These are phyloP conservation scores for Eira barbara DNA, from an alignment of 2,113 vertebrate species.

Conservation along the genomic window DNA sequence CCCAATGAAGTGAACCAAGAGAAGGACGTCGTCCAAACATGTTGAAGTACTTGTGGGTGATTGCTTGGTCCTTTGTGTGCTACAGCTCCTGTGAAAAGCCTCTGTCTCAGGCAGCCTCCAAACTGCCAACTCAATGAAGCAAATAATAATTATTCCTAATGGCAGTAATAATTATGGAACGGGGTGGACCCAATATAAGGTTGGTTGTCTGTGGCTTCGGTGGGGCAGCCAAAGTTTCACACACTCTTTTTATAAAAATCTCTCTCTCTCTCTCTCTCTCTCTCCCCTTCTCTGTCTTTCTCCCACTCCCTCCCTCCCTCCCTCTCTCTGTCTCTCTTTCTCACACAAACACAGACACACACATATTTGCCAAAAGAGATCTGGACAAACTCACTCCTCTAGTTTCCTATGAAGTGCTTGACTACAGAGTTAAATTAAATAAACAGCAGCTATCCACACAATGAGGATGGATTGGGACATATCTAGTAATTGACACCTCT, in stretches of 20 bases:
- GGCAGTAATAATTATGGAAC: constrained; percentile 70
- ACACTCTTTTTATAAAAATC: constrained; percentile 32
- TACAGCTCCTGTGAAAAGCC: constrained; percentile 41
- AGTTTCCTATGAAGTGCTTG: not conserved
- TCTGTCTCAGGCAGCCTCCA: constrained; percentile 60
- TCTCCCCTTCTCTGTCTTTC: not conserved
- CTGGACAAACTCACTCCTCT: constrained; percentile 55
- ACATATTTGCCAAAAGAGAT: not conserved
- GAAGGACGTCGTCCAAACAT: constrained; percentile 45
- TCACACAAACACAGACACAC: not conserved
- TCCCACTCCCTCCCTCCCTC: not conserved
- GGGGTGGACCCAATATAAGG: not conserved
- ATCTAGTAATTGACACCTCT: constrained; percentile 29
- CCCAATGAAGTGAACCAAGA: constrained; percentile 10
- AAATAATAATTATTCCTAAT: constrained; percentile 77
- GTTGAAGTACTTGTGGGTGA: constrained; percentile 45
- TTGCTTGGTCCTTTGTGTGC: constrained; percentile 14
- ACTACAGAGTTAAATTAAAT: constrained; percentile 45
- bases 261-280: not conserved
- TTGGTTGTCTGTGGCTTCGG: constrained; percentile 54
- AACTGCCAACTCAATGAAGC: constrained; percentile 58
- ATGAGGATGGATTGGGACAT: not conserved
- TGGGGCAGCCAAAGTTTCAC: constrained; percentile 45
- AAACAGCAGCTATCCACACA: constrained; percentile 33
- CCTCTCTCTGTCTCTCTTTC: not conserved